phyloP scores from a whole-genome alignment of 2,113 vertebrate species.

The Indicator indicator region DNA sequence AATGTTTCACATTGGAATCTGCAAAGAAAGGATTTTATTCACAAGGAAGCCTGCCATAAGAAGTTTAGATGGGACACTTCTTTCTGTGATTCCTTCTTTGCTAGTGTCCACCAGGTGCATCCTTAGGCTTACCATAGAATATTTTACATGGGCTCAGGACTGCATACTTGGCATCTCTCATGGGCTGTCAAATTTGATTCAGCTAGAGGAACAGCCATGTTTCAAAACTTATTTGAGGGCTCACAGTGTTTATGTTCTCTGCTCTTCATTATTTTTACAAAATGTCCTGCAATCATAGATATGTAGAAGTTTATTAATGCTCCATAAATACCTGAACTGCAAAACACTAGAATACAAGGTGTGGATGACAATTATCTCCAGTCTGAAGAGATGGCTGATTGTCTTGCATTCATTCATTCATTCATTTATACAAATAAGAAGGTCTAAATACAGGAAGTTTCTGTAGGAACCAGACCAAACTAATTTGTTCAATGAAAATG shows the following conservation, averaged over 20 bases:
- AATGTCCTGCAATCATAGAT: background rate
- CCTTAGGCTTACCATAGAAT: background rate
- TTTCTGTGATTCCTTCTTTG: background rate
- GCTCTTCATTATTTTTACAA: background rate
- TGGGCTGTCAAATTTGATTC: background rate
- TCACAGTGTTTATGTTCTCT: background rate
- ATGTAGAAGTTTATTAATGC: background rate
- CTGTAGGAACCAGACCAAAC: background rate
- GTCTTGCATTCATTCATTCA: background rate
- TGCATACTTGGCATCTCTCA: background rate
- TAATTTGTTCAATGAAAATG: background rate
- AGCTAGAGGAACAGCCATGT: background rate
- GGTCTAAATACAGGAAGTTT: background rate
- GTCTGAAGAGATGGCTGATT: background rate
- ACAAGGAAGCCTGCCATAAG: background rate
- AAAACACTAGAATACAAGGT: background rate
- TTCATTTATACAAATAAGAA: background rate
- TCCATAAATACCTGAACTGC: background rate
- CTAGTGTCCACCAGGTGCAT: background rate
- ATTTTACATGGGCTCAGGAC: background rate
- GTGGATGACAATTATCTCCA: background rate
- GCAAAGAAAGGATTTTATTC: background rate
- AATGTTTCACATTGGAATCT: background rate
- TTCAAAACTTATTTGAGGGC: background rate
- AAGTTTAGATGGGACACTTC: background rate